phyloP scores from a whole-genome alignment of 2,888 invertebrate genomes.

The Eubasilissa splendida region DNA sequence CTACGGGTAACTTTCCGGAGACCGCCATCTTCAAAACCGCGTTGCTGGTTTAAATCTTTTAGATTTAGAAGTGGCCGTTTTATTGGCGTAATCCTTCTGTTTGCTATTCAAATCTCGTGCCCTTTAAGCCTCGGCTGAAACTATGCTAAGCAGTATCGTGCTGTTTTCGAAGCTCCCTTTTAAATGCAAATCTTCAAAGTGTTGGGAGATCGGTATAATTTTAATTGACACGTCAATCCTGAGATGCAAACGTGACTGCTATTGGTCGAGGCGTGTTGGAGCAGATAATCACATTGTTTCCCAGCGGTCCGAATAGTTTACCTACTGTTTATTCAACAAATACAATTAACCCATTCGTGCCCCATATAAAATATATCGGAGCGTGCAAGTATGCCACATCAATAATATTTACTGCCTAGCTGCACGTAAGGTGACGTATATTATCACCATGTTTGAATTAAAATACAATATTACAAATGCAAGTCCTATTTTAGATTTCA shows the following conservation, averaged over 20 bases:
- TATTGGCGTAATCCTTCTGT: constrained; percentile 4
- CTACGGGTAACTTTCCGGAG: no score
- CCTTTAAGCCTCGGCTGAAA: constrained; percentile 11
- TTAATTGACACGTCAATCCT: constrained; percentile 42
- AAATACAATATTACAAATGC: no score
- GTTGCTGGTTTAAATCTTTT: no score
- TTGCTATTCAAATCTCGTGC: constrained; percentile 6
- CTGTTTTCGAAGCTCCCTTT: constrained; percentile 7
- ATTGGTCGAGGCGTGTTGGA: constrained; percentile 31
- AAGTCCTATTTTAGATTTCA: no score
- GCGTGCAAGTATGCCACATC: no score
- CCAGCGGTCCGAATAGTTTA: constrained; percentile 31
- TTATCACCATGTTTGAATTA: no score
- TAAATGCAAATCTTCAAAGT: constrained; percentile 39
- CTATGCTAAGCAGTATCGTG: constrained; percentile 20
- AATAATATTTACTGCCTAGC: no score
- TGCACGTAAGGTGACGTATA: no score
- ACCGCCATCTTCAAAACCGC: no score
- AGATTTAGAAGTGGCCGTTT: not conserved
- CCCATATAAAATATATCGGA: not conserved
- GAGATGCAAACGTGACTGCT: constrained; percentile 36
- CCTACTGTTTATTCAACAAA: constrained; percentile 29
- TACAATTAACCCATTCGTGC: constrained; percentile 20
- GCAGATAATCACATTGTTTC: constrained; percentile 44
- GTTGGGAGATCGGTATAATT: constrained; percentile 40